These are phyloP conservation scores for Zaprionus ornatus DNA, from an alignment of 1,140 invertebrate genomes.

Conservation along the genomic window DNA sequence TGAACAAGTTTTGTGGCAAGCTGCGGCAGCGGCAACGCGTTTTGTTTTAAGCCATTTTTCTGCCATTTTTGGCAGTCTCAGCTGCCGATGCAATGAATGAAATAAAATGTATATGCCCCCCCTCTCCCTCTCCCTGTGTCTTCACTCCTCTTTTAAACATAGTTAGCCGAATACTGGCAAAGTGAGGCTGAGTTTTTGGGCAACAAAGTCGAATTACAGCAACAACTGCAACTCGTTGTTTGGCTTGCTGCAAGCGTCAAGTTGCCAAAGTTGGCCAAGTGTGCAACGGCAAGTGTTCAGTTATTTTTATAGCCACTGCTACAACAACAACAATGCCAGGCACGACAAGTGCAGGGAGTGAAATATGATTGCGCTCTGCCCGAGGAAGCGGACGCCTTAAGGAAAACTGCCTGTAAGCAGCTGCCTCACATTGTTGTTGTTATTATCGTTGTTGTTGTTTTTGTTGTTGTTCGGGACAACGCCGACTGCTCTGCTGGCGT, in stretches of 20 bases:
- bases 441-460: not conserved
- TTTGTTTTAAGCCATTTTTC: constrained; percentile 33
- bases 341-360: constrained; percentile 74
- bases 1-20: constrained; percentile 35
- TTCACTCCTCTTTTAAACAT: constrained; percentile 6
- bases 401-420: constrained; percentile 42
- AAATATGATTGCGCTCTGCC: constrained; percentile 69
- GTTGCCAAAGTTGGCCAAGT: constrained; percentile 80
- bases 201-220: constrained; percentile 42
- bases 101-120: constrained; percentile 67
- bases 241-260: constrained; percentile 63
- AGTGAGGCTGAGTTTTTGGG: constrained; percentile 36
- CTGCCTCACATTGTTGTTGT: constrained; percentile 35
- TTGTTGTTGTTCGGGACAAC: constrained; percentile 8
- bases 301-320: constrained; percentile 69
- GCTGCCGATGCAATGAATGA: constrained; percentile 72
- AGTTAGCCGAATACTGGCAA: constrained; percentile 49
- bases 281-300: constrained; percentile 77
- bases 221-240: constrained; percentile 63
- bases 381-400: constrained; percentile 39
- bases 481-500: constrained; percentile 6
- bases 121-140: not conserved
- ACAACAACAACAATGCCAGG: constrained; percentile 29
- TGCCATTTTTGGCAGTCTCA: constrained; percentile 46
- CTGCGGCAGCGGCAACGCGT: not conserved